Conservation (phyloP, 2,888 invertebrate genomes). For the Drosophila sordidula region DNA sequence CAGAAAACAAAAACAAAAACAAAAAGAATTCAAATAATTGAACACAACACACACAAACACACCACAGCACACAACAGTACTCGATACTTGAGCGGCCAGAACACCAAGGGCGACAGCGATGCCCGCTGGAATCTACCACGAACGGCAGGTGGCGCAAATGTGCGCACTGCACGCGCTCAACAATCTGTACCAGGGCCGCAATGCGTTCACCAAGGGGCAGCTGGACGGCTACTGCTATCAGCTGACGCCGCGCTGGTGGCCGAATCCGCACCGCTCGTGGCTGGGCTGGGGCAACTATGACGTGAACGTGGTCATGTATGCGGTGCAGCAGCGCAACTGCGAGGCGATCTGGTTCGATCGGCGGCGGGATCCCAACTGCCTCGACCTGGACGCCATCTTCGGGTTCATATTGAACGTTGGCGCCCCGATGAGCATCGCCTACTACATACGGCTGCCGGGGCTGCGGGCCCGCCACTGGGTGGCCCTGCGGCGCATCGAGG, state of each 20-base stretch:
- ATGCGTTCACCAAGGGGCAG: conserved; percentile 35
- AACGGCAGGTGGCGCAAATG: conserved; percentile 46
- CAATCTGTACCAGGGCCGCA: conserved; percentile 43
- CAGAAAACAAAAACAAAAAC: conserved; percentile 1
- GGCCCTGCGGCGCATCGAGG: conserved; percentile 41
- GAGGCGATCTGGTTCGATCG: conserved; percentile 88
- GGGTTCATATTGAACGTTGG: conserved; percentile 49
- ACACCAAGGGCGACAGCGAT: not conserved
- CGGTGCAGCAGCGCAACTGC: conserved; percentile 92
- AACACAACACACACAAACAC: conserved; percentile 1
- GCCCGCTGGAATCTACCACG: conserved; percentile 36
- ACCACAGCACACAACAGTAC: not conserved
- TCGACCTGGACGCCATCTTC: conserved; percentile 40
- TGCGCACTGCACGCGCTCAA: conserved; percentile 53
- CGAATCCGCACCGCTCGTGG: conserved; percentile 88
- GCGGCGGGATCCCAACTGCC: conserved; percentile 45
- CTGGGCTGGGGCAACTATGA: conserved; percentile 98
- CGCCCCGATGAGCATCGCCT: conserved; percentile 4
- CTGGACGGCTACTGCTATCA: conserved; percentile 46
- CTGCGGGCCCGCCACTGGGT: conserved; percentile 48
- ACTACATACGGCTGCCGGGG: conserved; percentile 22
- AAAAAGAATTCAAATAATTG: conserved; percentile 4
- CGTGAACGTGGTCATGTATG: conserved; percentile 97
- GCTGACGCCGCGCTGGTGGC: conserved; percentile 41
- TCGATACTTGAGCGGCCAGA: not conserved